Conservation (phyloP, 2,888 invertebrate genomes). For the Polylopha cassiicola region DNA sequence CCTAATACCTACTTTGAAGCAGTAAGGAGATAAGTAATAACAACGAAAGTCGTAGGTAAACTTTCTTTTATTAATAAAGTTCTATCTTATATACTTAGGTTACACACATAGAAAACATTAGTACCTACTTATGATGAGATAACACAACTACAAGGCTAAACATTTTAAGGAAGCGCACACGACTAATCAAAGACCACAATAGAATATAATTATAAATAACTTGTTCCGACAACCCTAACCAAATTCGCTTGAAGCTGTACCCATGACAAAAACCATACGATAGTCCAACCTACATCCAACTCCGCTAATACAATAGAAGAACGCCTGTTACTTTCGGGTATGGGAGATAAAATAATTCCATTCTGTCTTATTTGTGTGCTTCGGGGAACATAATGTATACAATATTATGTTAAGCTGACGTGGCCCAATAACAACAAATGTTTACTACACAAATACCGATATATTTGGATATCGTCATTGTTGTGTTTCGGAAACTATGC, state of each 20-base stretch:
- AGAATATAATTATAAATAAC: no score
- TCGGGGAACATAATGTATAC: constrained; percentile 25
- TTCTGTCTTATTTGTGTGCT: constrained; percentile 36
- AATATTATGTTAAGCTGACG: constrained; percentile 37
- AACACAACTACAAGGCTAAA: no score
- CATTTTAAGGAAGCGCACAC: no score
- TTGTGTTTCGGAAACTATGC: constrained; percentile 7
- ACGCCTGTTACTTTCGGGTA: constrained; percentile 25
- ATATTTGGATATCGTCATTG: constrained; percentile 3
- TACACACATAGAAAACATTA: no score
- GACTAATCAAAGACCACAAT: no score
- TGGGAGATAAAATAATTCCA: constrained; percentile 45
- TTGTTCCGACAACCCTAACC: constrained; percentile 36
- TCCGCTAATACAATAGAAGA: constrained; percentile 38
- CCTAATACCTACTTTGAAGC: no score
- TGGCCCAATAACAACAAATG: constrained; percentile 35
- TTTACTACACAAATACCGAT: constrained; percentile 27
- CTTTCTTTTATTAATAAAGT: no score
- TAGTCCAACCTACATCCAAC: constrained; percentile 27
- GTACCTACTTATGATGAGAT: no score
- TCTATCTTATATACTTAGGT: no score
- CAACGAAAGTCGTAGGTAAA: no score
- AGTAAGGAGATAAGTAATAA: no score
- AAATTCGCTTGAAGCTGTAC: constrained; percentile 35
- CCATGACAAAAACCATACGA: constrained; percentile 29